A percentile compares a stretch with the other conserved stretches of the same genome.
Conservation (phyloP, 2,113 vertebrate species). For the Lynx canadensis region DNA sequence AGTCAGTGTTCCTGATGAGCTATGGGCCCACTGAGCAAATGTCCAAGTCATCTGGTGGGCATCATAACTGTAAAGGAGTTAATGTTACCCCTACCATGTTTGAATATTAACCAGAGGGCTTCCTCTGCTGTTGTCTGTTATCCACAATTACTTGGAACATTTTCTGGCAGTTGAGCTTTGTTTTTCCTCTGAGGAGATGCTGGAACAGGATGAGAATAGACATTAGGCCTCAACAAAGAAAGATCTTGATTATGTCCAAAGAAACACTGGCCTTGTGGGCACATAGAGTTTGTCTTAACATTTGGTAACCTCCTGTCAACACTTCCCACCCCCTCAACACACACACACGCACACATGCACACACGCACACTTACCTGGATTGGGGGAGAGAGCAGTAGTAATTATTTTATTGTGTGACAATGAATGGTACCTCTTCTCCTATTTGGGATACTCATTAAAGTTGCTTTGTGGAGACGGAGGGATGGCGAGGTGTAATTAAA, state of each 20-base stretch:
- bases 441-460: slow-evolving; percentile 3
- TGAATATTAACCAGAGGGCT: slow-evolving; percentile 70
- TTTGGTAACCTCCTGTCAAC: slow-evolving; percentile 32
- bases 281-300: not conserved
- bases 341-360: not conserved
- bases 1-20: not conserved
- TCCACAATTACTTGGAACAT: slow-evolving; percentile 56
- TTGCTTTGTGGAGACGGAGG: not conserved
- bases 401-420: slow-evolving; percentile 34
- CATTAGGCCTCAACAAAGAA: slow-evolving; percentile 63
- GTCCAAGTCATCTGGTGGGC: not conserved
- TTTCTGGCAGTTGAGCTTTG: slow-evolving; percentile 52
- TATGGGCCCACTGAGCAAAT: not conserved
- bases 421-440: not conserved
- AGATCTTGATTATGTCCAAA: slow-evolving; percentile 56
- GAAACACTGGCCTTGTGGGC: slow-evolving; percentile 12
- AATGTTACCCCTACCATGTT: slow-evolving; percentile 38
- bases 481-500: not conserved
- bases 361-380: not conserved
- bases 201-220: slow-evolving; percentile 63
- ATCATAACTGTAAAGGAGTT: slow-evolving; percentile 42
- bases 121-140: slow-evolving; percentile 63
- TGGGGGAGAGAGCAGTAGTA: not conserved
- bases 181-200: slow-evolving; percentile 31
- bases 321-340: too few species aligned